Base-by-base conservation (phyloP, 1,140 invertebrate genomes). In the Ditylenchus dipsaci region DNA sequence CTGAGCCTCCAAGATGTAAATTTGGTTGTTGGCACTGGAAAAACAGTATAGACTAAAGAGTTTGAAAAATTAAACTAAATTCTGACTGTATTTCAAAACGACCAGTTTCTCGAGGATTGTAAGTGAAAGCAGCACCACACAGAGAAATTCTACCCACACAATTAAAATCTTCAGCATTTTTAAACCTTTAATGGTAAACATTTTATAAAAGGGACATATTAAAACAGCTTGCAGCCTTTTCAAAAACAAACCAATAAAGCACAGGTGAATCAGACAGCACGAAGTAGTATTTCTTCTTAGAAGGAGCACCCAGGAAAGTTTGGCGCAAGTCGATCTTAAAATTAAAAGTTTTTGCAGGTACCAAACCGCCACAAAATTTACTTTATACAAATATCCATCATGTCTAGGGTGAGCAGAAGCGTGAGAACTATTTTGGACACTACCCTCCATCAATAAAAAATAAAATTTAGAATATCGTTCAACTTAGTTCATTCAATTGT, bases 41-140 rank as follows among this genome's bases (percentile, higher is more conserved):
- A n/a, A n/a, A n/a, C n/a, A n/a, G n/a, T n/a, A n/a, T n/a, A n/a
- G n/a, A n/a, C n/a, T n/a, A n/a, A n/a, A 27, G 33, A 30, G 15
- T 7, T 0, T 15, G 0, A 26, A 13, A 30, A 17, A 59, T 26
- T 33, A 74, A 42, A 15, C 8, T 75, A n/a, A n/a, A n/a, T n/a
- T 19, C 60, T 63, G 19, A 75, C 73, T 76, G 72, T 26, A 74
- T 74, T 49, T 74, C 72, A 49, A 74, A 74, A 27, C 49, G 60
- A 21, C 74, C 73, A 29, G 56, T 23, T 23, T 74, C 65, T 27
- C 73, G 29, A 21, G 72, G 72, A 71, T 74, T 63, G 47, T 63
- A 74, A 9, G 61, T 62, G 26, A 74, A 74, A 9, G 72, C 72
- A 58, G 72, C 72, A 45, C 72, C 73, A 59, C 66, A 58, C 13